Evolutionary conservation across 2,797 vertebrate genomes (phyloP).

Genomic region (Alcedo quadribrachys): DNA sequence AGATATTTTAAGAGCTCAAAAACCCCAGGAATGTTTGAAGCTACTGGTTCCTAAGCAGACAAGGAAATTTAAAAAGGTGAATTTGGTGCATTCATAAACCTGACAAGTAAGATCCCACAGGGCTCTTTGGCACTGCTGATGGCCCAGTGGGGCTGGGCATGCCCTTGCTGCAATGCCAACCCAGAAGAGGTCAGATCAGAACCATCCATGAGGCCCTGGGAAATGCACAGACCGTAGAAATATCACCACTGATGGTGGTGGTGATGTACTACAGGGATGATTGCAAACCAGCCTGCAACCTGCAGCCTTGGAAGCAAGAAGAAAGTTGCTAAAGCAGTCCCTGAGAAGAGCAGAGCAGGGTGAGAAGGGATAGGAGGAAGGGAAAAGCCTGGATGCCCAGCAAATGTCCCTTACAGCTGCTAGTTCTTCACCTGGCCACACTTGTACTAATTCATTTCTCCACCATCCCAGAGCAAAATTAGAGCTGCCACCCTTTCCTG

Average conservation of each 20-base stretch:
- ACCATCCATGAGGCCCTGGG: background rate
- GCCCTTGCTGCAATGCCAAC: background rate
- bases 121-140: no score
- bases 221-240: background rate
- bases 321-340: background rate
- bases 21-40: background rate
- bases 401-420: background rate
- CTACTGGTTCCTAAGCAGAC: background rate
- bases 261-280: background rate
- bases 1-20: background rate
- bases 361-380: background rate
- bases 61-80: background rate
- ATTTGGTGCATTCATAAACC: background rate
- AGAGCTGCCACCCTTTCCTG: background rate
- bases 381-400: background rate
- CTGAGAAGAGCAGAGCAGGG: background rate
- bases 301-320: background rate
- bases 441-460: background rate
- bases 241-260: background rate
- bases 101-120: background rate
- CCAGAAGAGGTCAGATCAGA: background rate
- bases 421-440: background rate
- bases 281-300: background rate
- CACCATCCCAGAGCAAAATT: background rate
- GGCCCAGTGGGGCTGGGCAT: background rate